A percentile compares a stretch with the other conserved stretches of the same genome.
Evolutionary conservation across 2,888 invertebrate species (phyloP).

Genomic region (Norana najaformis): DNA sequence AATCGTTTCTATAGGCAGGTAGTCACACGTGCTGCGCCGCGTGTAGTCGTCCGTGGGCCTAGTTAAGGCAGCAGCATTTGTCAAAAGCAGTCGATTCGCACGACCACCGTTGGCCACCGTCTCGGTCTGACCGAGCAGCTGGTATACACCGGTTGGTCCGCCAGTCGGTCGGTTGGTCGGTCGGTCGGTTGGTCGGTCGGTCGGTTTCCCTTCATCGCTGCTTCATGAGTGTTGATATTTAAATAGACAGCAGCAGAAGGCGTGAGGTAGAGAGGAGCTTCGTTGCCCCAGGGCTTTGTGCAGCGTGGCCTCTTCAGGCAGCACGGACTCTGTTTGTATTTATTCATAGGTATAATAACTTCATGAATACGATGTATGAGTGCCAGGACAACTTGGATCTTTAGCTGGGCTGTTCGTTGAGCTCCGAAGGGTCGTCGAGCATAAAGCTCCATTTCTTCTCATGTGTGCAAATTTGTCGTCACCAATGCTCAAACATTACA

Average conservation of each 20-base stretch:
- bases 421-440: neutral
- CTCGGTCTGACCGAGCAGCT: neutral
- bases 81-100: neutral
- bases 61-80: constrained; percentile 13
- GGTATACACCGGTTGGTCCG: neutral
- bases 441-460: neutral
- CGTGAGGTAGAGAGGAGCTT: too few relatives aligned
- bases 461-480: too few relatives aligned
- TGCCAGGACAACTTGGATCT: neutral
- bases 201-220: neutral
- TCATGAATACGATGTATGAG: neutral
- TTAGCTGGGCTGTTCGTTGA: neutral
- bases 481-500: too few relatives aligned
- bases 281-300: constrained; percentile 9
- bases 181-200: neutral
- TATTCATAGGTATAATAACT: neutral
- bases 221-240: neutral
- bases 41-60: neutral
- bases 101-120: neutral
- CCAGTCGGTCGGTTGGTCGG: neutral
- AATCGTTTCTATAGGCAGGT: neutral
- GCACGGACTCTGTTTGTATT: neutral
- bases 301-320: neutral
- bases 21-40: too few relatives aligned
- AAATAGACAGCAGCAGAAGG: neutral